phyloP scores from a whole-genome alignment of 2,888 invertebrate species.

The Brachyopa scutellaris region DNA sequence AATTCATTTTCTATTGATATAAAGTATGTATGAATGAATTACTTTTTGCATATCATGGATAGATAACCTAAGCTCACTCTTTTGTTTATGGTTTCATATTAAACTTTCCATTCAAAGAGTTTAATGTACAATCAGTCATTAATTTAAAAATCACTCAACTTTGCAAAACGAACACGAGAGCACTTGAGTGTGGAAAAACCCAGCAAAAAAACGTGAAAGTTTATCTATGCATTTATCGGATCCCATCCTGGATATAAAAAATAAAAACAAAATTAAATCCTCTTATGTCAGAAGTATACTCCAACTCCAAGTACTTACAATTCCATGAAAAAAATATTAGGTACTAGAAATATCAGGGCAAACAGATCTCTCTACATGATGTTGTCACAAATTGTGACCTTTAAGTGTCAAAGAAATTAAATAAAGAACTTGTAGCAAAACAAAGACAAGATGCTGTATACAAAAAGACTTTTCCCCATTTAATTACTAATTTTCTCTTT shows the following conservation, averaged over 20 bases:
- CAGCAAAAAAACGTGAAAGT: constrained; percentile 42
- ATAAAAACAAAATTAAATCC: background rate
- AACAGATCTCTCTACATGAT: too few relatives aligned
- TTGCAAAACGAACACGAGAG: constrained; percentile 53
- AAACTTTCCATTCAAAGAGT: constrained; percentile 67
- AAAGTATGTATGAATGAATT: constrained; percentile 21
- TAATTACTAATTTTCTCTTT: constrained; percentile 65
- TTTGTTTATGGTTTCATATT: constrained; percentile 46
- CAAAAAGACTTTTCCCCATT: constrained; percentile 34
- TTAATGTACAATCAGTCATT: constrained; percentile 53
- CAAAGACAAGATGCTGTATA: constrained; percentile 19
- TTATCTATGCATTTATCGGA: constrained; percentile 6
- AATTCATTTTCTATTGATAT: background rate
- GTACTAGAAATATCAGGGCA: too few relatives aligned
- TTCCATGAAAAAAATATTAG: too few relatives aligned
- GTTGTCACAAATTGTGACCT: constrained; percentile 25
- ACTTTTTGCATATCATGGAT: constrained; percentile 59
- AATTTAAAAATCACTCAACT: constrained; percentile 68
- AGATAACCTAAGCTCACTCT: constrained; percentile 48
- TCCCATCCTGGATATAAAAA: constrained; percentile 11
- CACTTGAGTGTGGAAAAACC: constrained; percentile 46
- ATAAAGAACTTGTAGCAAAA: constrained; percentile 2
- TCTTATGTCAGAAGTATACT: background rate
- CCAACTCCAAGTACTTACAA: background rate
- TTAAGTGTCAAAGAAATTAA: constrained; percentile 19